phyloP scores from a whole-genome alignment of 2,888 invertebrate genomes.

The Sphaerophoria taeniata region DNA sequence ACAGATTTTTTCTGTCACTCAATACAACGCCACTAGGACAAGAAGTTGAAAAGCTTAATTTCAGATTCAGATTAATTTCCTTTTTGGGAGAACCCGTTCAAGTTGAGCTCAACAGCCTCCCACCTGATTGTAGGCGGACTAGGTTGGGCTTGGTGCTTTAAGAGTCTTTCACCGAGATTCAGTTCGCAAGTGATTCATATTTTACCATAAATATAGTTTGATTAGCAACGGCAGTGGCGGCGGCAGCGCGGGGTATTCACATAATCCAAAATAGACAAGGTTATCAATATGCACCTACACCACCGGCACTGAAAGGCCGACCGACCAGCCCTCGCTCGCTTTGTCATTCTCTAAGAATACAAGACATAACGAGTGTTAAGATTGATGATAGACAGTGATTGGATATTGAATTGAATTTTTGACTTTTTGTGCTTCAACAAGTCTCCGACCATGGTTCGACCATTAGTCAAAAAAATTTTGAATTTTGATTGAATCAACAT shows the following conservation, averaged over 20 bases:
- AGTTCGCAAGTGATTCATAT: slow-evolving; percentile 51
- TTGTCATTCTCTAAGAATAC: slow-evolving; percentile 37
- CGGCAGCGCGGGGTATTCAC: neutral
- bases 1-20: neutral
- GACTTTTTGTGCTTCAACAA: neutral
- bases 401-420: slow-evolving; percentile 38
- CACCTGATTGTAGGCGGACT: slow-evolving; percentile 51
- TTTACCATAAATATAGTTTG: slow-evolving; percentile 21
- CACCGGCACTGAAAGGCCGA: neutral
- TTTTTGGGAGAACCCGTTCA: slow-evolving; percentile 19
- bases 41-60: neutral
- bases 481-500: slow-evolving; percentile 30
- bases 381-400: slow-evolving; percentile 60
- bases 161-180: slow-evolving; percentile 18
- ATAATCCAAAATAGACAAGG: slow-evolving; percentile 53
- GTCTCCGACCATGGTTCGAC: slow-evolving; percentile 17
- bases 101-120: slow-evolving; percentile 17
- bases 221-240: neutral
- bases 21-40: neutral
- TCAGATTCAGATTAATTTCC: slow-evolving; percentile 30
- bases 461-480: slow-evolving; percentile 25
- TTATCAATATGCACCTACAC: slow-evolving; percentile 67
- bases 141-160: slow-evolving; percentile 47
- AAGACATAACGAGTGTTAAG: slow-evolving; percentile 13
- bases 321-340: slow-evolving; percentile 39